Base-by-base conservation (phyloP, 2,888 invertebrate genomes). In the Drepana falcataria region DNA sequence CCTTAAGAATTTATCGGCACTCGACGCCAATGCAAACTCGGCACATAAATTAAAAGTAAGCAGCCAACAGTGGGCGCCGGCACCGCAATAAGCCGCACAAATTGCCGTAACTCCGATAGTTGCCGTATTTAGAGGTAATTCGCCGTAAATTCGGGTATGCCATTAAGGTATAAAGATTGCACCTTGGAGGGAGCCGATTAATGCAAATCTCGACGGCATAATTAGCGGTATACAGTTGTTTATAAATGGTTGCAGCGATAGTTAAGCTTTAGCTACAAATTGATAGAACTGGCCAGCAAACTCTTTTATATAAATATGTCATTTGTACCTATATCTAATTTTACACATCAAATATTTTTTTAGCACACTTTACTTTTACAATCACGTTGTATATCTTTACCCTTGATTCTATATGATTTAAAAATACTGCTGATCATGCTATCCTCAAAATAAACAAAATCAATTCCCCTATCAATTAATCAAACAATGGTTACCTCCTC, bases 11-110 rank as follows among this genome's bases (percentile, higher is more conserved):
- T 51, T 51, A 51, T 51, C 33, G 40, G 33, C 51, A 40, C 51
- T 51, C 51, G 40, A 40, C 51, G 47, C 62, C 59, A 72, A 69
- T 60, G 65, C 69, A 73, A 81, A 77, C 75, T 69, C 61, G 62
- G 66, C 73, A 65, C 68, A 73, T 72, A 85, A 83, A 85, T 86
- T 83, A 83, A 86, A 85, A 82, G 79, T 80, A 83, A 83, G 79
- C 79, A 74, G 65, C 64, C 65, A 66, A 66, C 70, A 75, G 68
- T 68, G 59, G 58, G 57, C 57, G 62, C 60, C 64, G 60, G 58
- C 57, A 55, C 61, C 63, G 54, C 53, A 61, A 58, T 57, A 59
- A 61, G 59, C 58, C 55, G 49, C 52, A 65, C 68, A 71, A 73
- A 73, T 73, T 66, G 68, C 69, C 66, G 65, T 59, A 75, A 73